Evolutionary conservation across 53 echinoderm and acorn worm species (phyloP), one percentile per base, ranked within the genome.

Genomic region (Antedon mediterranea): DNA sequence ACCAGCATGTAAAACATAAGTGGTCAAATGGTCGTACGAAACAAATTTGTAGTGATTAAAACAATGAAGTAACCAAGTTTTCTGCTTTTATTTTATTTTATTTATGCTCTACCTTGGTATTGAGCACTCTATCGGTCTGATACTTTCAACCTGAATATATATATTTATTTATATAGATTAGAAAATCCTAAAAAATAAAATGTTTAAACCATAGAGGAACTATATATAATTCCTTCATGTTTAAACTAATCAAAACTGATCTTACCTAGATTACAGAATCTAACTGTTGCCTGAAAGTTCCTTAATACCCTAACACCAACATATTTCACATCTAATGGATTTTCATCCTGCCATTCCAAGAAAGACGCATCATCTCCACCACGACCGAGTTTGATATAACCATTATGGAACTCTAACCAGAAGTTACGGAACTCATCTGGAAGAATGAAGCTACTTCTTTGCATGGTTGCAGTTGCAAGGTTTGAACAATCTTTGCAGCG

Each of bases 201-300:
- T n/a, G n/a, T n/a, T n/a, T n/a, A n/a, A n/a, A n/a, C n/a, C n/a
- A n/a, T n/a, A n/a, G n/a, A n/a, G n/a, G n/a, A n/a, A n/a, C n/a
- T n/a, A n/a, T n/a, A n/a, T n/a, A n/a, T n/a, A n/a, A n/a, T n/a
- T n/a, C n/a, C n/a, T n/a, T n/a, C n/a, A n/a, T n/a, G n/a, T 11
- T 28, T 13, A n/a, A 43, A 78, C n/a, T n/a, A n/a, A n/a, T n/a
- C 3, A 28, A 41, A 4, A 27, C 44, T 30, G 20, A 30, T 4
- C n/a, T 79, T 80, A 84, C 84, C 84, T 32, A 84, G 71, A 71
- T 84, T 34, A 75, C 84, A 84, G 70, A 84, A 74, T 57, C 78
- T 73, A 71, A 80, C 79, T 33, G 57, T 75, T 29, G 79, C 84
- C 26, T 74, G 32, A 27, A 78, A 41, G 0, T 43, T 75, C 74